Base-by-base conservation (phyloP, 64 coral and sea anemone genomes). In the Trachythela sp. region DNA sequence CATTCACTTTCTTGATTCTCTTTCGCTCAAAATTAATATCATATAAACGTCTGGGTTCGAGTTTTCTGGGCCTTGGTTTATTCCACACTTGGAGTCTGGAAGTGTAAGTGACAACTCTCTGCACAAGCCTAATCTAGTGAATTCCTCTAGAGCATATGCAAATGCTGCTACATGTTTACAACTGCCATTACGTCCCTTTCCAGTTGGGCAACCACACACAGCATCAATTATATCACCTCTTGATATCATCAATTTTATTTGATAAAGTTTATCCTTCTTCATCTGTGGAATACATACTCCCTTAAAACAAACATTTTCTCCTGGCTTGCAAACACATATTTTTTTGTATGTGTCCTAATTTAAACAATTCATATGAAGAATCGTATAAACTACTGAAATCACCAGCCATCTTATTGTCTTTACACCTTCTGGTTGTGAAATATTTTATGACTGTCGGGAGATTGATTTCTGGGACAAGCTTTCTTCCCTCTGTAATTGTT, bases 301-400 rank as follows among this genome's bases (percentile, higher is more conserved):
- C n/a, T n/a, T n/a, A n/a, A n/a, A n/a, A n/a, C n/a, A n/a, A n/a
- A n/a, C n/a, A n/a, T n/a, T n/a, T n/a, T n/a, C n/a, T n/a, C n/a
- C n/a, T n/a, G n/a, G 13, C 49, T 52, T 52, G 49, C 49, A 52
- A 52, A 52, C 49, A 15, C 22, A 20, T 20, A 52, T n/a, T 20
- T 52, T 52, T 11, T 52, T 52, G 49, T 15, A 52, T 52, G 22
- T 52, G 49, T 52, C 49, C 49, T 20, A 52, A 20, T 52, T 52
- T 52, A 52, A 52, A 52, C 49, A 52, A 20, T 20, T 52, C 49
- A 20, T 52, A 52, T 52, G 49, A 52, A 52, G 49, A 52, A 52
- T 20, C 22, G 8, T 52, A 15, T 31, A 86, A 37, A 86, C 48
- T 50, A n/a, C 48, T 86, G 58, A 86, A 86, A 52, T 86, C 85